Conservation (phyloP, 2,888 invertebrate genomes). For the Cylloceria caligata region DNA sequence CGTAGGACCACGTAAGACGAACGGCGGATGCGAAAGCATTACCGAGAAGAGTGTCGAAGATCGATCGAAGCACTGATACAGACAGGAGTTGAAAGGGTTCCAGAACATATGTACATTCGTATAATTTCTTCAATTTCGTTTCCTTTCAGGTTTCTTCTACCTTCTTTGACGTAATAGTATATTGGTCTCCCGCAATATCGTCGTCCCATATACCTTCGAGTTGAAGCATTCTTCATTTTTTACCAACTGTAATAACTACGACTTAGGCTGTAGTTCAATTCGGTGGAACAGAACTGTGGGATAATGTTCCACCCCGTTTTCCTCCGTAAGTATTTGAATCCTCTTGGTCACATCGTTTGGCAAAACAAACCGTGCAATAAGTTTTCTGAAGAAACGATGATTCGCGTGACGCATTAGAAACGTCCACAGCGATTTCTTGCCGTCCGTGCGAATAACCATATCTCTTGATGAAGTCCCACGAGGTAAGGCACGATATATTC, state of each 20-base stretch:
- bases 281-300: too few species aligned
- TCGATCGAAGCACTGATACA: slow-evolving; percentile 52
- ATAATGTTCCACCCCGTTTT: background rate
- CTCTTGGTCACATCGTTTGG: background rate
- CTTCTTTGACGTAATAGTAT: slow-evolving; percentile 24
- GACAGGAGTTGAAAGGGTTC: slow-evolving; percentile 47
- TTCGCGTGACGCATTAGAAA: slow-evolving; percentile 58
- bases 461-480: slow-evolving; percentile 24
- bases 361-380: slow-evolving; percentile 55
- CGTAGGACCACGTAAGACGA: slow-evolving; percentile 37
- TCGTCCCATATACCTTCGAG: background rate
- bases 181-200: background rate
- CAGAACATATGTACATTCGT: slow-evolving; percentile 31
- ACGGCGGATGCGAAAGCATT: slow-evolving; percentile 31
- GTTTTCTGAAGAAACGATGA: slow-evolving; percentile 50
- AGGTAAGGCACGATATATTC: background rate
- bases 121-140: slow-evolving; percentile 13
- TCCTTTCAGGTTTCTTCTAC: slow-evolving; percentile 6
- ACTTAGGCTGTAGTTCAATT: too few species aligned
- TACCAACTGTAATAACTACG: too few species aligned
- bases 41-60: slow-evolving; percentile 32
- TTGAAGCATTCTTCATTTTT: background rate
- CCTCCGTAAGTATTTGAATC: background rate
- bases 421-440: slow-evolving; percentile 61
- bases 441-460: slow-evolving; percentile 58